Percentiles rank a stretch among this genome's conserved stretches.
Evolutionary conservation across 1,140 invertebrate species (phyloP).

Genomic region (Drosophila bocqueti): DNA sequence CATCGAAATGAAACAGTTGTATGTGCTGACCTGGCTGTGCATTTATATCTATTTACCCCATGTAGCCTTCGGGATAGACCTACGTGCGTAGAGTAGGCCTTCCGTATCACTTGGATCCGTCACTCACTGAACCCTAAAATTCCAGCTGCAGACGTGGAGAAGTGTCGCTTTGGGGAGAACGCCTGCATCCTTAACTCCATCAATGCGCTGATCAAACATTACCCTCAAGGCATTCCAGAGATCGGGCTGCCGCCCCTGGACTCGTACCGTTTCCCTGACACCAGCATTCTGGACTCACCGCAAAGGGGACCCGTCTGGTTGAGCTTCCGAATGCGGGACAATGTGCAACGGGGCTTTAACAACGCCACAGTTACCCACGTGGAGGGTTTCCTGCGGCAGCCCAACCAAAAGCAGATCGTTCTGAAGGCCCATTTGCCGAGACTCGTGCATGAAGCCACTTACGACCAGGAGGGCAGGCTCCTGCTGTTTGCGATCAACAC

Average conservation of each 20-base stretch:
- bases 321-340: constrained; percentile 34
- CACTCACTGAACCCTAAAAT: constrained; percentile 1
- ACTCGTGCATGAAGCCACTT: constrained; percentile 30
- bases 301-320: constrained; percentile 47
- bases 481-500: constrained; percentile 42
- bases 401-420: constrained; percentile 26
- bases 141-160: constrained; percentile 53
- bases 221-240: constrained; percentile 62
- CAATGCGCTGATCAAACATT: constrained; percentile 44
- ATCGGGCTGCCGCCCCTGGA: constrained; percentile 57
- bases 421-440: constrained; percentile 30
- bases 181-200: constrained; percentile 49
- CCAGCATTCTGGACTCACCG: constrained; percentile 13
- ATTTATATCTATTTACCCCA: background rate
- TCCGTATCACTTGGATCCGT: background rate
- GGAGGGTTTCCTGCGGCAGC: constrained; percentile 51
- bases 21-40: background rate
- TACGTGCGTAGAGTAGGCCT: constrained; percentile 25
- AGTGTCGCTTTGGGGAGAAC: constrained; percentile 55
- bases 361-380: constrained; percentile 48
- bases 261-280: background rate
- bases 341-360: constrained; percentile 15
- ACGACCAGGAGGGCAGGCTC: constrained; percentile 19
- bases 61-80: background rate
- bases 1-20: constrained; percentile 10